phyloP scores from a whole-genome alignment of 1,140 invertebrate genomes.

The Arion vulgaris region DNA sequence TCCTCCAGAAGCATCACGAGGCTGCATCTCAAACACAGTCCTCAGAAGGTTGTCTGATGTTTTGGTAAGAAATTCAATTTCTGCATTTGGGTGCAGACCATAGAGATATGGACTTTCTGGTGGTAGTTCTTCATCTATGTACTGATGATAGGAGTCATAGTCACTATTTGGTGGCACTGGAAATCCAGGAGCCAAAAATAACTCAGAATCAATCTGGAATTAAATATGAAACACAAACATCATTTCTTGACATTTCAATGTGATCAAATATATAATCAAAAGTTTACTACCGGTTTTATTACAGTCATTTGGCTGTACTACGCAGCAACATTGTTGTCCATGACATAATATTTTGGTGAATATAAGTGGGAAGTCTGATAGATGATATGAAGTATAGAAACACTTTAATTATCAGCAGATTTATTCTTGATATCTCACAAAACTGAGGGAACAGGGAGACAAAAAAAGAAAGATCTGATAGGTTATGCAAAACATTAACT shows the following conservation, averaged over 20 bases:
- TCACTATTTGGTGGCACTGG: constrained; percentile 92
- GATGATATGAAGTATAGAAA: too few relatives aligned
- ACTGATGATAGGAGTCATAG: constrained; percentile 90
- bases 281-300: too few relatives aligned
- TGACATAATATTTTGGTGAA: too few relatives aligned
- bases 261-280: too few relatives aligned
- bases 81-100: constrained; percentile 95
- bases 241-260: not conserved
- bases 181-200: constrained; percentile 91
- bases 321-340: too few relatives aligned
- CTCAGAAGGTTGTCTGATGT: constrained; percentile 92
- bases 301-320: too few relatives aligned
- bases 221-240: not conserved
- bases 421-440: too few relatives aligned
- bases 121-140: constrained; percentile 94
- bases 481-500: too few relatives aligned
- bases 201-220: constrained; percentile 88
- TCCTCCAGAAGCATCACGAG: constrained; percentile 86
- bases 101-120: constrained; percentile 93
- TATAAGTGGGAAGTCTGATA: too few relatives aligned
- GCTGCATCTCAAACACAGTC: constrained; percentile 97
- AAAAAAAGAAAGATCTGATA: too few relatives aligned
- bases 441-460: too few relatives aligned
- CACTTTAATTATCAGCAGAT: too few relatives aligned
- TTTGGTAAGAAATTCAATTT: constrained; percentile 94